Evolutionary conservation across 2,888 invertebrate genomes (phyloP).

Genomic region (Isotomurus palustris): DNA sequence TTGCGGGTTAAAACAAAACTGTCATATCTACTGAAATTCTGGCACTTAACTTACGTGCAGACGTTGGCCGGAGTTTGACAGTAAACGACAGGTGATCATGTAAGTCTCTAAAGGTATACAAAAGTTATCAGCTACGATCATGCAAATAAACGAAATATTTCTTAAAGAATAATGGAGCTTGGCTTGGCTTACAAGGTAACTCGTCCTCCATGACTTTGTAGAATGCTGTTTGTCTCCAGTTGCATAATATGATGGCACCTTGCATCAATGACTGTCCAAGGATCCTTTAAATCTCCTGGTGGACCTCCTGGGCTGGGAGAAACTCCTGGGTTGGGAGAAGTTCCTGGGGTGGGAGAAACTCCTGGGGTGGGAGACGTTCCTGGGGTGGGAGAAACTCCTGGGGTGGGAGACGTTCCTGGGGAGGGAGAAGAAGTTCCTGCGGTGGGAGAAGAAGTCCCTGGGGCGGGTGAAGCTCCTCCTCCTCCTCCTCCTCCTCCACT

Average conservation of each 20-base stretch:
- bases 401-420: neutral
- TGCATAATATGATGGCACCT: constrained; percentile 26
- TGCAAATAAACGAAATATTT: too few relatives aligned
- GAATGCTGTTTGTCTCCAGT: constrained; percentile 14
- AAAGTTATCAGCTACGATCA: neutral
- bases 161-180: too few relatives aligned
- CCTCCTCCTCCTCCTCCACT: neutral
- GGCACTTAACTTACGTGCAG: too few relatives aligned
- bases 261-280: constrained; percentile 19
- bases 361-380: neutral
- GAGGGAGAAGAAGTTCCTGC: neutral
- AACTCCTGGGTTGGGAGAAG: neutral
- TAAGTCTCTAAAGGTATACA: constrained; percentile 16
- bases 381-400: neutral
- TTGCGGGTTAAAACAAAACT: neutral
- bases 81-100: constrained; percentile 25
- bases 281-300: neutral
- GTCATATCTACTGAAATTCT: neutral
- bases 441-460: neutral
- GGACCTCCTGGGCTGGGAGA: neutral
- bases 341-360: neutral
- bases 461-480: neutral
- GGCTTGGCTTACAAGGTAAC: neutral
- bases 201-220: constrained; percentile 20
- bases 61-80: constrained; percentile 8